These are phyloP conservation scores for Metridium senile DNA, from an alignment of 92 coral and sea anemone genomes.

Conservation along the genomic window DNA sequence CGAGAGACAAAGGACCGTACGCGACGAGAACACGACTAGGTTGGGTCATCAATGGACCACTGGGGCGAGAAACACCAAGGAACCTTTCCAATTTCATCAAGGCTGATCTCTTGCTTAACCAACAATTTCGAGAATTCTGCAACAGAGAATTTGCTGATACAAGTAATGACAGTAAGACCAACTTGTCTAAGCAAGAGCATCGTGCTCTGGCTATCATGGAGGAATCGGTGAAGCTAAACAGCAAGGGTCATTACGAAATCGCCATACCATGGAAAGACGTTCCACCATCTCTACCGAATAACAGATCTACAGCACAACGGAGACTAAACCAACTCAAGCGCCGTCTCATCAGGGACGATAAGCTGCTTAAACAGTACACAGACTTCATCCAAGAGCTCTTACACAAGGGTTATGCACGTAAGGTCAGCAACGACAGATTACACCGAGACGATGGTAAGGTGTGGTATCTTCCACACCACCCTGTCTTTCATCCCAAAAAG, in stretches of 20 bases:
- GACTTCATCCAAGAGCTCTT: conserved; percentile 46
- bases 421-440: too few species aligned
- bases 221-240: conserved; percentile 10
- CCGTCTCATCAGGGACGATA: conserved; percentile 19
- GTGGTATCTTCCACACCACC: too few species aligned
- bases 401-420: conserved; percentile 2
- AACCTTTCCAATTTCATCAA: conserved; percentile 16
- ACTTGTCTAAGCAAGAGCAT: conserved; percentile 37
- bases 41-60: conserved; percentile 60
- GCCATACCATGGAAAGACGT: conserved; percentile 48
- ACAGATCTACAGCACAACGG: too few species aligned
- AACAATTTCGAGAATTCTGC: conserved; percentile 41
- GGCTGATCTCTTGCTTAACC: conserved; percentile 12
- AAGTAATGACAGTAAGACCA: not conserved
- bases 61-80: conserved; percentile 13
- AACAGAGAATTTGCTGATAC: too few species aligned
- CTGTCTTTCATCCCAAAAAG: too few species aligned
- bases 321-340: conserved; percentile 27
- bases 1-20: conserved; percentile 33
- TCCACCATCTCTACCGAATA: too few species aligned
- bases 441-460: too few species aligned
- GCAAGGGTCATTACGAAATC: conserved; percentile 36
- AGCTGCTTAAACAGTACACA: conserved; percentile 21
- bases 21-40: conserved; percentile 43
- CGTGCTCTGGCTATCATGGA: conserved; percentile 23